A percentile compares a stretch with the other conserved stretches of the same genome.
Conservation (phyloP, 2,888 invertebrate species). For the Choreutis nemorana region DNA sequence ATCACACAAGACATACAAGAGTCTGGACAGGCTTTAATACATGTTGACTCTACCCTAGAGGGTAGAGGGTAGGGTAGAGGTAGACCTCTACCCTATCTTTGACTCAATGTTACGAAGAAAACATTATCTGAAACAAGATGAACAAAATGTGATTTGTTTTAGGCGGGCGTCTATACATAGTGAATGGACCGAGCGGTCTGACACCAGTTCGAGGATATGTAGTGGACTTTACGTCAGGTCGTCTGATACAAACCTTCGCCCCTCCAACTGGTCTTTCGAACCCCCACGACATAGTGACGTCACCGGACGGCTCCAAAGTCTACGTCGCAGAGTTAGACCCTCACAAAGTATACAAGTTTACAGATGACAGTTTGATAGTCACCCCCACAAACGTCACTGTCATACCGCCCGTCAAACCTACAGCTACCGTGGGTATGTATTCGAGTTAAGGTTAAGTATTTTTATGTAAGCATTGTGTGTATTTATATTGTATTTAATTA, state of each 20-base stretch:
- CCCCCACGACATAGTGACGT: slow-evolving; percentile 85
- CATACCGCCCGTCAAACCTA: slow-evolving; percentile 36
- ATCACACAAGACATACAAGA: too few species aligned
- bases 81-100: too few species aligned
- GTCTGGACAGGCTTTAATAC: too few species aligned
- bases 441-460: too few species aligned
- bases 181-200: slow-evolving; percentile 72
- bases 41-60: slow-evolving; percentile 6
- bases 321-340: slow-evolving; percentile 83
- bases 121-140: too few species aligned
- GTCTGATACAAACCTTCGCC: slow-evolving; percentile 69
- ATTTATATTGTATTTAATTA: slow-evolving; percentile 5
- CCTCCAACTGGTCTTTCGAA: slow-evolving; percentile 78
- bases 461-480: slow-evolving; percentile 8
- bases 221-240: slow-evolving; percentile 68
- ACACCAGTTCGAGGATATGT: slow-evolving; percentile 74
- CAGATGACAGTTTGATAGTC: slow-evolving; percentile 21
- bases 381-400: slow-evolving; percentile 13
- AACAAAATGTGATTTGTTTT: slow-evolving; percentile 5
- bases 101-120: too few species aligned
- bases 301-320: slow-evolving; percentile 69
- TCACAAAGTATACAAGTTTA: slow-evolving; percentile 65
- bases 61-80: too few species aligned
- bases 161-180: slow-evolving; percentile 77
- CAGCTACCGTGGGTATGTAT: slow-evolving; percentile 54